Conservation (phyloP, 1,140 invertebrate genomes). For the Chironomus tepperi region DNA sequence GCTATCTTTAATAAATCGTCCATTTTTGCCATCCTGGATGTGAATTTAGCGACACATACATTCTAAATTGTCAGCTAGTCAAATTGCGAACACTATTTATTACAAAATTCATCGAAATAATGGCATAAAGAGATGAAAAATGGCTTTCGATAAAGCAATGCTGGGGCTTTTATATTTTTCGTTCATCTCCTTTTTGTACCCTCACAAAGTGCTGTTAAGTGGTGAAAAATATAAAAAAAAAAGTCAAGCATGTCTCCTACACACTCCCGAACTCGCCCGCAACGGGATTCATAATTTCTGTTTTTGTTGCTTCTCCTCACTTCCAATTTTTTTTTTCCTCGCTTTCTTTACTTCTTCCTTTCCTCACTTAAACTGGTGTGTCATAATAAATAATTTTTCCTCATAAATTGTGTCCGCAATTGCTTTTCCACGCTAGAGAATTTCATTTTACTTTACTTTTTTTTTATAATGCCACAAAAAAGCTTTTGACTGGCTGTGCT, state of each 20-base stretch:
- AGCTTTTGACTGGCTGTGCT: background rate
- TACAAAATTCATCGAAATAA: background rate
- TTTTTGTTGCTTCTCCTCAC: background rate
- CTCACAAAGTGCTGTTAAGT: slow-evolving; percentile 9
- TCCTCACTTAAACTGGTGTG: slow-evolving; percentile 9
- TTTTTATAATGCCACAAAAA: background rate
- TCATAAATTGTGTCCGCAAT: slow-evolving; percentile 8
- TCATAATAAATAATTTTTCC: slow-evolving; percentile 10
- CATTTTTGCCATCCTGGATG: no score
- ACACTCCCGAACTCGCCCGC: background rate
- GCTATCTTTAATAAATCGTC: no score
- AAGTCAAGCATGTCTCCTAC: slow-evolving; percentile 2
- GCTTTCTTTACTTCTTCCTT: background rate
- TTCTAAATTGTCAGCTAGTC: no score
- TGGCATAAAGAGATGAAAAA: slow-evolving; percentile 15
- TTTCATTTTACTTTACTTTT: background rate
- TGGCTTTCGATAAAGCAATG: slow-evolving; percentile 20
- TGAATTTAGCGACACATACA: no score
- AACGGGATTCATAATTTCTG: background rate
- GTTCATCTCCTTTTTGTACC: no score
- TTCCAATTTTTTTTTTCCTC: background rate
- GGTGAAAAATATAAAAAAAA: background rate
- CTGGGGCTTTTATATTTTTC: background rate
- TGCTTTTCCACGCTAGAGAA: background rate
- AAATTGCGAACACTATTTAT: no score